Evolutionary conservation across 1,140 invertebrate genomes (phyloP), one percentile per base, ranked within the genome.

Genomic region (Vanessa tameamea): DNA sequence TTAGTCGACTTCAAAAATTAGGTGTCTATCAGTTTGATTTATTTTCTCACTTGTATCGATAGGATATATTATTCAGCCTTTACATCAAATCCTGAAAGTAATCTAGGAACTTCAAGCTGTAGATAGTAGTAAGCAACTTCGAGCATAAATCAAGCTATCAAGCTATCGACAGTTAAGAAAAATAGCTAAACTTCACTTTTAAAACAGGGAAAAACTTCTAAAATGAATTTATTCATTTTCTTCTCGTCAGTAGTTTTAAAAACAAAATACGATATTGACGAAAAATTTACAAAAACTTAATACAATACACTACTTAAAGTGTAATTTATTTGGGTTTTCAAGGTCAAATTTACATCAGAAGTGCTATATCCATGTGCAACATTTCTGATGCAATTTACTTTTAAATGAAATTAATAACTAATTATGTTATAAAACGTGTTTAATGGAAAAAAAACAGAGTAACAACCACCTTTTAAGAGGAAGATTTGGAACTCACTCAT

Each of bases 71-170:
- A 53, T 53, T 61, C 13, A 61, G 23, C 14, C n/a, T 61, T 61
- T 31, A 61, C 31, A 64, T 43, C 61, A 23, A 68, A 57, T 43
- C 26, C 53, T 55, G 43, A 59, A 59, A 59, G 55, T 26, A 59
- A 59, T 59, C 55, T 59, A 26, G 23, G 23, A 59, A 59, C 55
- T 59, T 69, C 65, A 15, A 61, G 48, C 59, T 69, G 48, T 50
- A 72, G 75, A 76, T 59, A 76, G 57, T 68, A 61, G 13, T 55
- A 47, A 70, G 68, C 72, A 77, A 77, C 67, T 77, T 74, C 65
- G 51, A 53, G 64, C 66, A 77, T 77, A 77, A 74, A 77, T 77
- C 76, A 77, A 77, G 72, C 68, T 73, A 77, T 77, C 76, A 61
- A 74, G 65, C 65, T 73, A 64, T 73, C 72, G 72, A 73, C 57